A percentile compares a stretch with the other conserved stretches of the same genome.
Conservation (phyloP, 2,113 vertebrate genomes). For the Struthidea cinerea region DNA sequence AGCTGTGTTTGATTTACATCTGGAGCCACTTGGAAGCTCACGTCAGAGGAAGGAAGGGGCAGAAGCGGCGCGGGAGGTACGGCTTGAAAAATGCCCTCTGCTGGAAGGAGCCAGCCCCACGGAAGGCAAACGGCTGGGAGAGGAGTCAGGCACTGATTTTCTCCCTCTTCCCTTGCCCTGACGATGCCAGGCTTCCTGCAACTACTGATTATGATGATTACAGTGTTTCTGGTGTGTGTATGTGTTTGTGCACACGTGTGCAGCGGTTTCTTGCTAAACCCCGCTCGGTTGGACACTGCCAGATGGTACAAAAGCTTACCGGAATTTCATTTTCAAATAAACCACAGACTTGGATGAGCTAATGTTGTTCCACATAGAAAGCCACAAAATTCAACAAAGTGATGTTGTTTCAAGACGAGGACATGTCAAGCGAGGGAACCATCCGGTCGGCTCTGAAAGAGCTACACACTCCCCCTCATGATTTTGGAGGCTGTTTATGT, state of each 20-base stretch:
- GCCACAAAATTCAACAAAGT: slow-evolving; percentile 75
- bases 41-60: background rate
- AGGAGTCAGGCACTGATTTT: background rate
- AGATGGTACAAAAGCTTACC: slow-evolving; percentile 75
- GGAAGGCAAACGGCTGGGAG: background rate
- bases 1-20: slow-evolving; percentile 21
- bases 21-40: slow-evolving; percentile 11
- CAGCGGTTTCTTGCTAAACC: slow-evolving; percentile 53
- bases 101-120: background rate
- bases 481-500: slow-evolving; percentile 9
- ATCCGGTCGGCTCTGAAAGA: slow-evolving; percentile 49
- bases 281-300: slow-evolving; percentile 34
- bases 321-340: slow-evolving; percentile 80
- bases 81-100: background rate
- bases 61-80: background rate
- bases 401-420: slow-evolving; percentile 67
- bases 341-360: slow-evolving; percentile 79
- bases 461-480: background rate
- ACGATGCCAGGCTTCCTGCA: background rate
- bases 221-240: slow-evolving; percentile 15
- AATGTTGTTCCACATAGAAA: slow-evolving; percentile 74
- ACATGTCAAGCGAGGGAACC: slow-evolving; percentile 32
- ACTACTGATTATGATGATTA: background rate
- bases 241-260: slow-evolving; percentile 52
- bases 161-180: background rate